Base-by-base conservation (phyloP, 1,140 invertebrate species). In the Drosophila ohnishii region DNA sequence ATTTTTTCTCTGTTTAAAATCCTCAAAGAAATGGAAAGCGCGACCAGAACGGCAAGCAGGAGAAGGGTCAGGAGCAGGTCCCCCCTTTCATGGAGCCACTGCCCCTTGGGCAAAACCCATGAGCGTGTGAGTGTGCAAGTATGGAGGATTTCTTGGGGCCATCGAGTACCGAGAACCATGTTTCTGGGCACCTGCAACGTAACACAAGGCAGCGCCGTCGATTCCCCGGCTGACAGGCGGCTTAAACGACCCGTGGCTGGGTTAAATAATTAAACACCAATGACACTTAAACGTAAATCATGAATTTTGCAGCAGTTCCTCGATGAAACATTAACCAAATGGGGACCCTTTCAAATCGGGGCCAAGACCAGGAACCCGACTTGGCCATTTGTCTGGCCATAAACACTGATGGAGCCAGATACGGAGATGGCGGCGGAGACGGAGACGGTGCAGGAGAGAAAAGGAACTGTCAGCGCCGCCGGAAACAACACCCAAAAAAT, bases 281-380 rank as follows among this genome's bases (percentile, higher is more conserved):
- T 88, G 84, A 89, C 84, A 88, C 84, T 88, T 89, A 83, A 88
- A 88, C 77, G 84, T 88, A 88, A 88, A 88, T 88, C 84, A 88
- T 88, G 84, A 88, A 89, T 89, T 84, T 88, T 88, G 80, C 83
- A 88, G 71, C 44, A 56, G 53, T 28, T 65, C n/a, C 74, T 78
- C 78, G 59, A 70, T 74, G 60, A 80, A 73, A 75, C 62, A 86
- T 82, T 86, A 87, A 78, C 59, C 63, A 81, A 86, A 84, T 84
- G 73, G 69, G 66, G 64, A 82, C 67, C 77, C 60, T 75, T 81
- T 81, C 57, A 76, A 65, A 74, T 19, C 47, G 44, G 44, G 42
- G 51, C 44, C 62, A 58, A 56, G 48, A 61, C 45, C 47, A 59
- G 37, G 32, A 14, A 25, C 28, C n/a, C 5, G 30, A 11, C 39